Conservation (phyloP, 2,797 vertebrate species). For the Macropus fuliginosus region DNA sequence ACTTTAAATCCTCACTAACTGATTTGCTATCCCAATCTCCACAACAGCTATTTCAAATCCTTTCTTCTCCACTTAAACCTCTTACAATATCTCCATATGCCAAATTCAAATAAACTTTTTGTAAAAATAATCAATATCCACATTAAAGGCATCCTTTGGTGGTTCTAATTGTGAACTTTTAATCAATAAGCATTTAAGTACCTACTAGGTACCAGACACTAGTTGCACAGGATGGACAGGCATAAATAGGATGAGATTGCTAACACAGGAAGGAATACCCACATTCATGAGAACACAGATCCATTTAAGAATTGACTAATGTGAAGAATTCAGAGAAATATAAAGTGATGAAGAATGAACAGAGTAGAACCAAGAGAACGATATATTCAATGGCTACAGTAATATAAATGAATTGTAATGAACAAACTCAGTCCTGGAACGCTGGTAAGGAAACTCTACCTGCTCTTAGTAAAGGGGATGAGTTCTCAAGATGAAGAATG, state of each 20-base stretch:
- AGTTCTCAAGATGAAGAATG: background rate
- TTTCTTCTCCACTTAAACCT: background rate
- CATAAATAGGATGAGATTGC: background rate
- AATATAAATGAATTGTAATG: background rate
- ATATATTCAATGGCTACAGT: background rate
- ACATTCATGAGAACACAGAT: background rate
- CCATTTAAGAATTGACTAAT: background rate
- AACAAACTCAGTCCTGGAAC: background rate
- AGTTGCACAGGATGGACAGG: background rate
- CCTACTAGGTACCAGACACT: background rate
- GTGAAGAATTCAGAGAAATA: background rate
- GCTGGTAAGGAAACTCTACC: background rate
- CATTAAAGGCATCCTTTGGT: background rate
- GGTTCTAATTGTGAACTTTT: background rate
- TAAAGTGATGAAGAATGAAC: background rate
- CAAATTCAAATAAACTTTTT: background rate
- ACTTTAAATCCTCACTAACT: background rate
- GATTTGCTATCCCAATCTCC: background rate
- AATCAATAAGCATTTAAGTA: background rate
- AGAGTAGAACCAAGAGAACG: background rate
- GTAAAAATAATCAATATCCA: background rate
- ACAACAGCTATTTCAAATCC: background rate
- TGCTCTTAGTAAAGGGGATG: background rate
- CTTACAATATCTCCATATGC: background rate
- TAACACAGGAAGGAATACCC: background rate